These are phyloP conservation scores for Piscicola geometra DNA, from an alignment of 2,888 invertebrate genomes.

Conservation along the genomic window DNA sequence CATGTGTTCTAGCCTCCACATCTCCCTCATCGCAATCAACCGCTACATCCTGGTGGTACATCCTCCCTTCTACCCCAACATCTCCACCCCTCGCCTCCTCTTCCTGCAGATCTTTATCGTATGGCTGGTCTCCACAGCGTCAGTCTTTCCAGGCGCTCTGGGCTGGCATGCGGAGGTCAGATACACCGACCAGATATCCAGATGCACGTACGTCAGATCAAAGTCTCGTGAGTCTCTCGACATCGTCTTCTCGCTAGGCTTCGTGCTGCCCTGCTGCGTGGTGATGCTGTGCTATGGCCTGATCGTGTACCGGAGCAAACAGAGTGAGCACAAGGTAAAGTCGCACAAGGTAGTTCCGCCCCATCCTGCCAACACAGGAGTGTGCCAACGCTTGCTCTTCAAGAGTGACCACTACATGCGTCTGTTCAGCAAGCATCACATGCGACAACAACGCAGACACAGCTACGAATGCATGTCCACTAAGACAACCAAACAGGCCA, in stretches of 20 bases:
- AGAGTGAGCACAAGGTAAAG: conserved; percentile 25
- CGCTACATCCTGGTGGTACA: conserved; percentile 37
- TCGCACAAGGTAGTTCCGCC: conserved; percentile 4
- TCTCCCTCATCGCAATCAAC: conserved; percentile 37
- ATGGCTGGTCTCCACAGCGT: conserved; percentile 29
- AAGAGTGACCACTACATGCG: conserved; percentile 1
- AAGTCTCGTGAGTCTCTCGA: conserved; percentile 29
- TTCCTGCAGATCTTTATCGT: conserved; percentile 27
- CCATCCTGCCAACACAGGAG: background rate
- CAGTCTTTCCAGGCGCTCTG: conserved; percentile 33
- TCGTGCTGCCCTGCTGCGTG: conserved; percentile 33
- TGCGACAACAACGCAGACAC: background rate
- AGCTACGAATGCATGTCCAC: background rate
- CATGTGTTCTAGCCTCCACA: conserved; percentile 34
- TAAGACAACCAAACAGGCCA: background rate
- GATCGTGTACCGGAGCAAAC: conserved; percentile 26
- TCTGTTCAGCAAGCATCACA: background rate
- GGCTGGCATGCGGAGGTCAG: conserved; percentile 37
- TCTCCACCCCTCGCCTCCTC: conserved; percentile 26
- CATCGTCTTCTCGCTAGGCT: conserved; percentile 36
- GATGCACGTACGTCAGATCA: conserved; percentile 36
- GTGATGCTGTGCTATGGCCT: conserved; percentile 32
- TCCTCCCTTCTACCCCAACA: conserved; percentile 6
- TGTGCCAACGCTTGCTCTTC: background rate
- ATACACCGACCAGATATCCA: conserved; percentile 37